Evolutionary conservation across 2,888 invertebrate genomes (phyloP).

Genomic region (Stenotaenia linearis): DNA sequence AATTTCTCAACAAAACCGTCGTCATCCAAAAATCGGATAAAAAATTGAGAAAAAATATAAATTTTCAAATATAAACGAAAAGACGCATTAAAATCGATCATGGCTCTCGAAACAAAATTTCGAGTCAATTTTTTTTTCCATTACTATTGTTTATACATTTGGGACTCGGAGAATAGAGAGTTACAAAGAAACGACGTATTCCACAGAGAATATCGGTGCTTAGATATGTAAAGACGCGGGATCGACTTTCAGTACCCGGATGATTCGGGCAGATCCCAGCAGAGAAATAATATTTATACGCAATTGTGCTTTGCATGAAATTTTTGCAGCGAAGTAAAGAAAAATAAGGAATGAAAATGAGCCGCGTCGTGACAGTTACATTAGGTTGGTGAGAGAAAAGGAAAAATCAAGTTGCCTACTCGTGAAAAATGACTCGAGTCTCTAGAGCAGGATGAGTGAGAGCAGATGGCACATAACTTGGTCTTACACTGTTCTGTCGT

Average conservation of each 20-base stretch:
- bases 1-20: no score
- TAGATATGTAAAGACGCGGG: background rate
- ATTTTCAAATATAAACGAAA: no score
- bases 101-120: background rate
- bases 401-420: background rate
- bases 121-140: background rate
- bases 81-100: background rate
- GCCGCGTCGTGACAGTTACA: background rate
- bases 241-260: background rate
- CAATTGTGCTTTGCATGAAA: background rate
- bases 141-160: background rate
- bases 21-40: no score
- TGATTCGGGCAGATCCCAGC: background rate
- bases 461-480: constrained; percentile 19
- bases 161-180: background rate
- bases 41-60: background rate
- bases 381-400: background rate
- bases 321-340: background rate
- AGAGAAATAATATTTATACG: background rate
- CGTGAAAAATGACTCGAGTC: background rate
- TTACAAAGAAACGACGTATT: background rate
- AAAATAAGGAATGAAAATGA: background rate
- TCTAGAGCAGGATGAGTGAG: constrained; percentile 19
- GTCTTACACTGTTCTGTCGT: constrained; percentile 11
- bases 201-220: background rate